A percentile compares a stretch with the other conserved stretches of the same genome.
Conservation (phyloP, 2,888 invertebrate species). For the Rhabditoides inermis region DNA sequence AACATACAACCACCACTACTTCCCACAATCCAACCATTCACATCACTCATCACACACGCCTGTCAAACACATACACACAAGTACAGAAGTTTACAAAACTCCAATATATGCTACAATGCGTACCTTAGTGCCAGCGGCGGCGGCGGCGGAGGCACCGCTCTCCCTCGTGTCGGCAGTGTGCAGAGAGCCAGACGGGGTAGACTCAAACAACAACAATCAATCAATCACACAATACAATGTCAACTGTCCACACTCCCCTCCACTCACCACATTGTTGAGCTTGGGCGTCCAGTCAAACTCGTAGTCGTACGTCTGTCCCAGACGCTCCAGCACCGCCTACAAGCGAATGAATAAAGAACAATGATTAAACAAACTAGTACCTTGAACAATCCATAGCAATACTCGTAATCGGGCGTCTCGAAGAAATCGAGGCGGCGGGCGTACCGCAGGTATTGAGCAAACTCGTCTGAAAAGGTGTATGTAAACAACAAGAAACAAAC, state of each 20-base stretch:
- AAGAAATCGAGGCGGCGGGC: slow-evolving; percentile 94
- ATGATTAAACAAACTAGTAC: slow-evolving; percentile 17
- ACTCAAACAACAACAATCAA: slow-evolving; percentile 25
- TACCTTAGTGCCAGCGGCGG: too few species aligned
- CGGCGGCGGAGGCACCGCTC: too few species aligned
- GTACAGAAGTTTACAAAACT: too few species aligned
- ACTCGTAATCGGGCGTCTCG: slow-evolving; percentile 98
- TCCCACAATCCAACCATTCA: too few species aligned
- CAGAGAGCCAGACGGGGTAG: slow-evolving; percentile 49
- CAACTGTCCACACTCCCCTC: neutral
- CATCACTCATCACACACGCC: too few species aligned
- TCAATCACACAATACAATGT: neutral
- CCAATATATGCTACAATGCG: too few species aligned
- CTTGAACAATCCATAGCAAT: slow-evolving; percentile 57
- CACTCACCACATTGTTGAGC: slow-evolving; percentile 45
- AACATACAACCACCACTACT: too few species aligned
- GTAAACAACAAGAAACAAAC: too few species aligned
- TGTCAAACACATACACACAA: too few species aligned
- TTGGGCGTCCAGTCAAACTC: slow-evolving; percentile 53
- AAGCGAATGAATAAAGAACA: neutral
- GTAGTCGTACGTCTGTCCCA: slow-evolving; percentile 49
- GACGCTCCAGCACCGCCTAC: slow-evolving; percentile 39
- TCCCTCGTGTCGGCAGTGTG: slow-evolving; percentile 40
- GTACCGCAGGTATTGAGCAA: slow-evolving; percentile 94
- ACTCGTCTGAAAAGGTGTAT: slow-evolving; percentile 82